Evolutionary conservation across 2,888 invertebrate genomes (phyloP), one percentile per base, ranked within the genome.

Genomic region (Subacronicta megacephala): DNA sequence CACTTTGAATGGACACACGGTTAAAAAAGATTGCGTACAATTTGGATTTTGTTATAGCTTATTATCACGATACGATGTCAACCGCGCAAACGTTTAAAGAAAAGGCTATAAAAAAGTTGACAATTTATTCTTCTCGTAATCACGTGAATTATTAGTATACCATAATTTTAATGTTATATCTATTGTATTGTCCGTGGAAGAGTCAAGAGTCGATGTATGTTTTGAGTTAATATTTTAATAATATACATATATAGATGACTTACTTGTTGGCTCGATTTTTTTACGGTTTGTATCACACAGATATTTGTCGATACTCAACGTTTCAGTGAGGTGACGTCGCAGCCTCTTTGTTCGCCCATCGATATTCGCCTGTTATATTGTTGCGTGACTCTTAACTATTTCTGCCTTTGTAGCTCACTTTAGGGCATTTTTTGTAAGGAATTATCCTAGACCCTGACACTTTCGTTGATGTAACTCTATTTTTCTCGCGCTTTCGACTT

Each of bases 271-370:
- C 7, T 2, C 0, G 1, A 13, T 4, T 26, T 5, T 6, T 1
- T 0, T 37, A 2, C 75, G 0, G 78, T 87, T 45, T 80, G 76
- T 84, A 54, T 35, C 61, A 33, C 17, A 52, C 57, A 77, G 78
- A 80, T 85, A 86, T 86, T 85, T 83, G 84, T 83, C 85, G 84
- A 84, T 84, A 82, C 77, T 74, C 78, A 75, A 78, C 82, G 68
- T 82, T 81, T 80, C 75, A 70, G 72, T 58, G 75, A 75, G 77
- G 80, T 79, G 83, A 78, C 80, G 82, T 67, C 73, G 74, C 65
- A 65, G 73, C 74, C 72, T 78, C 80, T 85, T 89, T 89, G 89
- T 88, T 78, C 77, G 72, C 68, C 72, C 77, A 78, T 84, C 83
- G 78, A 81, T 84, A 81, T 69, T 84, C 82, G 81, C 83, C 76